A percentile compares a stretch with the other conserved stretches of the same genome.
Evolutionary conservation across 2,888 invertebrate genomes (phyloP).

Genomic region (Acrobasis consociella): DNA sequence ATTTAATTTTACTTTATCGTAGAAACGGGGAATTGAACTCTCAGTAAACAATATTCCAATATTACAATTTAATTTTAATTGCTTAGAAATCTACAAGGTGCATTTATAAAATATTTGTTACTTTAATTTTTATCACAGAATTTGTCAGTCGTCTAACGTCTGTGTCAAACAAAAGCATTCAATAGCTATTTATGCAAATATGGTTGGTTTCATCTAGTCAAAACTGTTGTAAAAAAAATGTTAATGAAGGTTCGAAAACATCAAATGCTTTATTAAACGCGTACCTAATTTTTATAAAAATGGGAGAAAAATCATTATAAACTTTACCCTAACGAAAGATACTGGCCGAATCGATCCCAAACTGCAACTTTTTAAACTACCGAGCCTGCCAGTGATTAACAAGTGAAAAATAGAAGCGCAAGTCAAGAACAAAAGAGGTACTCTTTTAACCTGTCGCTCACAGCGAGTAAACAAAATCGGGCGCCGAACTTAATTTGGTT

Average conservation of each 20-base stretch:
- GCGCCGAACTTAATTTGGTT: slow-evolving; percentile 66
- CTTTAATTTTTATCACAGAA: too few relatives aligned
- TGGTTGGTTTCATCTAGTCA: too few relatives aligned
- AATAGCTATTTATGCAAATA: too few relatives aligned
- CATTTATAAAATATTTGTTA: too few relatives aligned
- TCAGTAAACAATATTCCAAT: neutral
- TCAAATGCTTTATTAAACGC: too few relatives aligned
- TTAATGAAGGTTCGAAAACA: too few relatives aligned
- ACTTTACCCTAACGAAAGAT: neutral
- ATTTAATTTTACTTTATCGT: neutral
- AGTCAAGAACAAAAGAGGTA: slow-evolving; percentile 49
- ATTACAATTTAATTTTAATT: too few relatives aligned
- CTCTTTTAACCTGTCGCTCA: slow-evolving; percentile 65
- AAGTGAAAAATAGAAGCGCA: slow-evolving; percentile 40
- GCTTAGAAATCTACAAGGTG: too few relatives aligned
- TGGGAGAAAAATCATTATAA: neutral
- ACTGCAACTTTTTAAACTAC: slow-evolving; percentile 19
- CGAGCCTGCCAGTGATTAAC: slow-evolving; percentile 41
- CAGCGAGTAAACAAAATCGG: slow-evolving; percentile 69
- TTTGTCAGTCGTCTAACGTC: too few relatives aligned
- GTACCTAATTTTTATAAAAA: too few relatives aligned
- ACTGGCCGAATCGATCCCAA: slow-evolving; percentile 1
- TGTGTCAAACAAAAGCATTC: too few relatives aligned
- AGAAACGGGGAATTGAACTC: neutral
- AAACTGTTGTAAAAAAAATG: too few relatives aligned